phyloP scores from a whole-genome alignment of 2,797 vertebrate species.

The Pelochelys cantorii region DNA sequence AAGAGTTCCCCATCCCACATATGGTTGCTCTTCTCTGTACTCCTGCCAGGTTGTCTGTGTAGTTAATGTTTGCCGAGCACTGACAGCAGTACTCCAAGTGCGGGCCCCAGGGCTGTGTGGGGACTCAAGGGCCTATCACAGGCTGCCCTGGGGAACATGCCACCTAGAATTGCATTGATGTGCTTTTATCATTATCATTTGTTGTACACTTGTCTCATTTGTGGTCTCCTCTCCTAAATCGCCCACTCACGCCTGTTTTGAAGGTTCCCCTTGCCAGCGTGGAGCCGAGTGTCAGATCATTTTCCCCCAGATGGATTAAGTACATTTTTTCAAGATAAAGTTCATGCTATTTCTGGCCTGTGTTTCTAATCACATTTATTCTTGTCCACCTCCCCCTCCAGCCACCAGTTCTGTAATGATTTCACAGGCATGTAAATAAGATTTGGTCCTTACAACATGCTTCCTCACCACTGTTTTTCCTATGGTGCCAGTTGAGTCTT shows the following conservation, averaged over 20 bases:
- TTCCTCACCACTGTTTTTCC: slow-evolving; percentile 61
- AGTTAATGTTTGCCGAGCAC: neutral
- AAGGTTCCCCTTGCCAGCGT: neutral
- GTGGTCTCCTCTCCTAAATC: neutral
- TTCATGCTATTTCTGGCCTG: slow-evolving; percentile 56
- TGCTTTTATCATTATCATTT: neutral
- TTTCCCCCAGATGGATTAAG: slow-evolving; percentile 63
- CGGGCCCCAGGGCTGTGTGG: too few species aligned
- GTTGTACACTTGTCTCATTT: too few species aligned
- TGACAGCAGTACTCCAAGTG: neutral
- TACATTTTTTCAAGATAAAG: slow-evolving; percentile 66
- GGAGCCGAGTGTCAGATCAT: slow-evolving; percentile 57
- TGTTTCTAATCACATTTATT: slow-evolving; percentile 61
- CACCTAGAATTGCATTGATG: neutral
- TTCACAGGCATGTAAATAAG: slow-evolving; percentile 67
- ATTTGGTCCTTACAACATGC: slow-evolving; percentile 63
- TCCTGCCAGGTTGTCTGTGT: neutral
- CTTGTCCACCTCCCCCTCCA: slow-evolving; percentile 48
- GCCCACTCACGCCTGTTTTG: neutral
- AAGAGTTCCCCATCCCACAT: too few species aligned
- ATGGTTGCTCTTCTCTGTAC: neutral
- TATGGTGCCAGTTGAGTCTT: slow-evolving; percentile 53
- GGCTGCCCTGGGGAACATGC: too few species aligned
- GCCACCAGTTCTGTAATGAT: slow-evolving; percentile 71
- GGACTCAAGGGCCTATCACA: neutral